phyloP scores from a whole-genome alignment of 1,140 invertebrate genomes.

The Orchestia grillus region DNA sequence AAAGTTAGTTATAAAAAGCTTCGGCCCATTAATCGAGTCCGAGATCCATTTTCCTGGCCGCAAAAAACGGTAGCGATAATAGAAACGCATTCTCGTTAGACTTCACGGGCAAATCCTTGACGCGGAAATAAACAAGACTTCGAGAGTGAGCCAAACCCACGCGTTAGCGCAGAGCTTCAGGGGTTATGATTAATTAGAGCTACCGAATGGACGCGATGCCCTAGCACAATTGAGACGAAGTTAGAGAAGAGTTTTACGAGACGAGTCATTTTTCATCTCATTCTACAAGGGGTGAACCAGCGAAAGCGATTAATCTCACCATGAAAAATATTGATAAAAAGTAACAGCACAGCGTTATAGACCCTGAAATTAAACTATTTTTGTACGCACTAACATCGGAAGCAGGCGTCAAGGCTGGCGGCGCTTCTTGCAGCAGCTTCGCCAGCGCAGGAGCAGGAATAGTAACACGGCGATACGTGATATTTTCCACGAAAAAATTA shows the following conservation, averaged over 20 bases:
- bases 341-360: background rate
- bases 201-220: background rate
- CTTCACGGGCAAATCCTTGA: background rate
- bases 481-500: too few relatives aligned
- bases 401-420: background rate
- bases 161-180: background rate
- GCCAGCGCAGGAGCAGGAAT: background rate
- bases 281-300: background rate
- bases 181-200: background rate
- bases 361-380: background rate
- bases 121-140: background rate
- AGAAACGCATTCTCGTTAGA: background rate
- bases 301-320: background rate
- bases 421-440: background rate
- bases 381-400: background rate
- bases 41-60: background rate
- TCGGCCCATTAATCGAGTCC: background rate
- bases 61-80: background rate
- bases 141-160: background rate
- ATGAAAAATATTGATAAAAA: background rate
- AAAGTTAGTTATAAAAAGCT: background rate
- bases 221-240: background rate
- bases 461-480: background rate
- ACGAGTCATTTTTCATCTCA: background rate
- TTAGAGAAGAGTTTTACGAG: background rate